Evolutionary conservation across 2,113 vertebrate genomes (phyloP).

Genomic region (Xenus cinereus): DNA sequence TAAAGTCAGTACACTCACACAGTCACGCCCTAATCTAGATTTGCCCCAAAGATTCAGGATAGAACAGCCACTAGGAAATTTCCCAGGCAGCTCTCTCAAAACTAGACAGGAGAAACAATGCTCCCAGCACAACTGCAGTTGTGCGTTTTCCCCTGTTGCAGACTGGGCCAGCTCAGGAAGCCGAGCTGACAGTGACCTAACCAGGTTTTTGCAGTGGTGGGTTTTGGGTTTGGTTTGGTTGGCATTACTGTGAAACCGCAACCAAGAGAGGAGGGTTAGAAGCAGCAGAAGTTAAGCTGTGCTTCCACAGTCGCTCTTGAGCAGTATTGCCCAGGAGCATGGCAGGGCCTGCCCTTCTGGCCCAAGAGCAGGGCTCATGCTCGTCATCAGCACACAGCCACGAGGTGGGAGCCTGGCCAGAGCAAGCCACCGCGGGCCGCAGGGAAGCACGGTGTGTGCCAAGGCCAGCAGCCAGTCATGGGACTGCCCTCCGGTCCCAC

Average conservation of each 20-base stretch:
- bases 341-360: background rate
- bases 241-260: background rate
- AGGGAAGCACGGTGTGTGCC: rapidly evolving
- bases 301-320: background rate
- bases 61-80: background rate
- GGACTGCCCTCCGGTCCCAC: background rate
- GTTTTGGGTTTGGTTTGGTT: background rate
- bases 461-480: background rate
- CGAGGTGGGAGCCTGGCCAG: background rate
- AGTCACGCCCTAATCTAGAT: background rate
- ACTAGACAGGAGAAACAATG: background rate
- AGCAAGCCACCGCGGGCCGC: rapidly evolving
- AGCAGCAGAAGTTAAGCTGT: background rate
- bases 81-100: background rate
- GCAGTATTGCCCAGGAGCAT: background rate
- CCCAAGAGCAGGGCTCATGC: rapidly evolving
- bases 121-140: background rate
- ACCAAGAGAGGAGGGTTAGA: rapidly evolving
- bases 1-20: background rate
- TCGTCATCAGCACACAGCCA: background rate
- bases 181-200: background rate
- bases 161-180: background rate
- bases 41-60: background rate
- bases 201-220: background rate
- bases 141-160: background rate